These are phyloP conservation scores for Pantherophis guttatus DNA, from an alignment of 2,113 vertebrate species.

Conservation along the genomic window DNA sequence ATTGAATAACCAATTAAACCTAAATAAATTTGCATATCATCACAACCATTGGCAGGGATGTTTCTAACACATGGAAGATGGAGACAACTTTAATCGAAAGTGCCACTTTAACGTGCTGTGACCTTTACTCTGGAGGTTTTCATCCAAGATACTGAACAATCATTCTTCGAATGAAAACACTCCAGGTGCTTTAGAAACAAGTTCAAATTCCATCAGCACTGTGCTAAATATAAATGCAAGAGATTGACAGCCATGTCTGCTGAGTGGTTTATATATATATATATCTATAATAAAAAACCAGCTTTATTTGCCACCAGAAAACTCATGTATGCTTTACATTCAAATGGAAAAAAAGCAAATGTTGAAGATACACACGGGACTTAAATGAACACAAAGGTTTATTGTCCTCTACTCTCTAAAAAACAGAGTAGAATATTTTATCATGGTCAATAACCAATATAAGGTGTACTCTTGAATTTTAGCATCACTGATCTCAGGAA, in stretches of 20 bases:
- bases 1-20: slow-evolving; percentile 29
- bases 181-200: background rate
- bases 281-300: background rate
- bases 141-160: background rate
- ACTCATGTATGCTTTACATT: background rate
- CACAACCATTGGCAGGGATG: background rate
- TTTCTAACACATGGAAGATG: background rate
- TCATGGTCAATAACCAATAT: background rate
- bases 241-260: background rate
- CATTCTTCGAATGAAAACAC: background rate
- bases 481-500: background rate
- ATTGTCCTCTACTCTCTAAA: background rate
- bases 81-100: background rate
- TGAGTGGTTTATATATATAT: background rate
- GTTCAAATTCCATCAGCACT: background rate
- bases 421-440: background rate
- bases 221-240: background rate
- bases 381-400: background rate
- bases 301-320: background rate
- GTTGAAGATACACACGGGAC: background rate
- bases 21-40: slow-evolving; percentile 28
- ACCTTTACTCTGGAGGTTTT: background rate
- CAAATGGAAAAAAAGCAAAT: background rate
- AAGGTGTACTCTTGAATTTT: background rate
- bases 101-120: background rate